Conservation (phyloP, 2,113 vertebrate species). For the Axis porcinus region DNA sequence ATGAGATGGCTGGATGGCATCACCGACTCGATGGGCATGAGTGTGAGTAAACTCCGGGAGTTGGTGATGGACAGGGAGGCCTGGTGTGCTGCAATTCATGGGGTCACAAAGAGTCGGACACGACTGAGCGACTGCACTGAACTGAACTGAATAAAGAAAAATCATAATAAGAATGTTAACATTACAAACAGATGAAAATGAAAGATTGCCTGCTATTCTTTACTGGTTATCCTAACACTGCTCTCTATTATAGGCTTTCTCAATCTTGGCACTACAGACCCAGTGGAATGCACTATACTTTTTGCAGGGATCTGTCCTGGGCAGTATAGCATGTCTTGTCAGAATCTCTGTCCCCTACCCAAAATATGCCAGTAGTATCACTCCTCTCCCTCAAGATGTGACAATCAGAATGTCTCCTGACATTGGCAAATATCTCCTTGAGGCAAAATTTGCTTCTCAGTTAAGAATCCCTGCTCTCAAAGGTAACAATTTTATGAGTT, state of each 20-base stretch:
- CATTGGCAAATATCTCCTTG: neutral
- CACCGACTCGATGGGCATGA: too few relatives aligned
- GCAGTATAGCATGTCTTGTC: neutral
- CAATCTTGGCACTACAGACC: fast-evolving
- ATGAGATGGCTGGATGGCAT: too few relatives aligned
- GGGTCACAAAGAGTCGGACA: too few relatives aligned
- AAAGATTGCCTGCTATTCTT: neutral
- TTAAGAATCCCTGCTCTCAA: neutral
- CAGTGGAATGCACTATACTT: neutral
- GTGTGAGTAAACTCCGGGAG: too few relatives aligned
- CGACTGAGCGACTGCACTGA: too few relatives aligned
- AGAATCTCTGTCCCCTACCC: neutral
- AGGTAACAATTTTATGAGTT: neutral
- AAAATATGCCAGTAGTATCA: neutral
- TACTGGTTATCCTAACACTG: too few relatives aligned
- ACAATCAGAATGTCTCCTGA: neutral
- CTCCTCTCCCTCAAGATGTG: neutral
- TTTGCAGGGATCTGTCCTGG: neutral
- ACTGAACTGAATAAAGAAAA: neutral
- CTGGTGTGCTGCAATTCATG: too few relatives aligned
- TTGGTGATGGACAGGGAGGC: too few relatives aligned
- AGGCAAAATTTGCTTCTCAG: neutral
- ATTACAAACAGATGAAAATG: neutral
- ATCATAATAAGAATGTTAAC: neutral
- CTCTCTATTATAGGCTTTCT: neutral